Percentiles rank a stretch among this genome's conserved stretches.
Conservation (phyloP, 2,888 invertebrate species). For the Euclidia mi region DNA sequence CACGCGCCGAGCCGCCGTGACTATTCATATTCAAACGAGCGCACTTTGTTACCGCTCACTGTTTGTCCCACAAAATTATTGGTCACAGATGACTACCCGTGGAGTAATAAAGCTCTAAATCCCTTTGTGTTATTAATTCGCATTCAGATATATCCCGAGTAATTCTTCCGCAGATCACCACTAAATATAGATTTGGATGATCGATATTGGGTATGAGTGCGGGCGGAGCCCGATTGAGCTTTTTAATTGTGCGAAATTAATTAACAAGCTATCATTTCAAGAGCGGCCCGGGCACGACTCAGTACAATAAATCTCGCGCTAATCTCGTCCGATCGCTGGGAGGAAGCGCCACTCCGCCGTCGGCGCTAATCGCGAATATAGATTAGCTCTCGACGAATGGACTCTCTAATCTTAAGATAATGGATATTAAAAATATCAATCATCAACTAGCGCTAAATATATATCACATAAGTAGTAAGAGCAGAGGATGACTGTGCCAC, state of each 20-base stretch:
- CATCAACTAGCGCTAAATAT: too few relatives aligned
- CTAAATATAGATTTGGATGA: constrained; percentile 21
- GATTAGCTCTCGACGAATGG: constrained; percentile 34
- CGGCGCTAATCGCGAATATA: constrained; percentile 34
- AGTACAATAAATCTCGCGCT: constrained; percentile 37
- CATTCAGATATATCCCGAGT: constrained; percentile 6
- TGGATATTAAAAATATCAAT: too few relatives aligned
- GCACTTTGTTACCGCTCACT: not conserved
- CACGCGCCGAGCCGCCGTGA: too few relatives aligned
- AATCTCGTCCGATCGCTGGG: constrained; percentile 31
- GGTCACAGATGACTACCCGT: not conserved
- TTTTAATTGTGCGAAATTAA: constrained; percentile 40
- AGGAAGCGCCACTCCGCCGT: constrained; percentile 17
- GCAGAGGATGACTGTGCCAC: too few relatives aligned
- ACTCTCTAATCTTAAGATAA: constrained; percentile 11
- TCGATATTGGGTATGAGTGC: constrained; percentile 18
- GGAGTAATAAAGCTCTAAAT: constrained; percentile 13
- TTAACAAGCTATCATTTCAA: constrained; percentile 40
- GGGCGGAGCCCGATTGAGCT: constrained; percentile 16
- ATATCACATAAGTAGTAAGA: too few relatives aligned
- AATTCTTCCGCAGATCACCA: constrained; percentile 7
- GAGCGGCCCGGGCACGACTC: constrained; percentile 17
- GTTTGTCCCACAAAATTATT: constrained; percentile 15
- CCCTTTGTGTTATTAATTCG: constrained; percentile 5
- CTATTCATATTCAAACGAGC: constrained; percentile 5